Conservation (phyloP, 1,140 invertebrate species). For the Drosophila kikkawai region DNA sequence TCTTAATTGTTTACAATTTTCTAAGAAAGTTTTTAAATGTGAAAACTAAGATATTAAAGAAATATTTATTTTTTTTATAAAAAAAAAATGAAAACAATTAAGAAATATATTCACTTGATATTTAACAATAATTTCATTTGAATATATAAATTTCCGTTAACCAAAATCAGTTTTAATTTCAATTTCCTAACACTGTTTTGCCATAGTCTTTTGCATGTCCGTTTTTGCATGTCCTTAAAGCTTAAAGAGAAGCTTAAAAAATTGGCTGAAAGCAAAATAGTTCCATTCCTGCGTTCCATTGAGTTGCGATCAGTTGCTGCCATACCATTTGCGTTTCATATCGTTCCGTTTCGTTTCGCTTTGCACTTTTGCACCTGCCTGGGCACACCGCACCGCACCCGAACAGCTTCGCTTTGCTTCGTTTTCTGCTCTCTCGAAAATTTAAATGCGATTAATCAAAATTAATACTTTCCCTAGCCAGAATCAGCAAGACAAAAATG, state of each 20-base stretch:
- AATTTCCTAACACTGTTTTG: not conserved
- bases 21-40: not conserved
- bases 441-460: slow-evolving; percentile 40
- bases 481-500: slow-evolving; percentile 40
- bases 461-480: slow-evolving; percentile 43
- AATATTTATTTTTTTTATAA: too few species aligned
- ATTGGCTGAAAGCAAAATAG: slow-evolving; percentile 41
- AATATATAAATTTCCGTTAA: not conserved
- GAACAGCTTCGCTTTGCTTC: slow-evolving; percentile 22
- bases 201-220: slow-evolving; percentile 14
- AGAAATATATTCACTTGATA: too few species aligned
- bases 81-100: not conserved
- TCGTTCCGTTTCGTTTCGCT: slow-evolving; percentile 40
- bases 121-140: not conserved
- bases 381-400: slow-evolving; percentile 19
- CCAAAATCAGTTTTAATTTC: not conserved
- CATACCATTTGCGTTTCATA: slow-evolving; percentile 26
- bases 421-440: slow-evolving; percentile 17
- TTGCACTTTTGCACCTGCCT: slow-evolving; percentile 43
- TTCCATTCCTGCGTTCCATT: slow-evolving; percentile 26
- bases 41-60: not conserved
- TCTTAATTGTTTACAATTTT: not conserved
- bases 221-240: slow-evolving; percentile 13
- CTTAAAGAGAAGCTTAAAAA: slow-evolving; percentile 1
- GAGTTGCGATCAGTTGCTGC: slow-evolving; percentile 17